Base-by-base conservation (phyloP, 2,888 invertebrate genomes). In the Silvanus unidentatus region DNA sequence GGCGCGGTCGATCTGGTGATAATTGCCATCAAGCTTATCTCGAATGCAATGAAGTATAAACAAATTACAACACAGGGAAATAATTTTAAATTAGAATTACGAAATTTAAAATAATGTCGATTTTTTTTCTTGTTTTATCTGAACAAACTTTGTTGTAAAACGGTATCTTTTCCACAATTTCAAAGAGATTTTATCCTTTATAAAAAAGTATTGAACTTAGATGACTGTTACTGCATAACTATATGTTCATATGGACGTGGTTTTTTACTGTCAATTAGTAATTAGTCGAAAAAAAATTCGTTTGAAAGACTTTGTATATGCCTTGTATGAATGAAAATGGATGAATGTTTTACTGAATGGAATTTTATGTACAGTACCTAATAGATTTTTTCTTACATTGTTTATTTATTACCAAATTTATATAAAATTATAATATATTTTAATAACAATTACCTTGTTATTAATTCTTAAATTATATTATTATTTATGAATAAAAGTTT, bases 11-110 rank as follows among this genome's bases (percentile, higher is more conserved):
- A 67, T 84, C 84, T 30, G 91, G 90, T 39, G 84, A 88, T 58
- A 88, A 92, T 69, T 94, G 94, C 67, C 83, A 84, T 66, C 84
- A 87, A 64, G 77, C 88, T 55, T 93, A 88, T 74, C 77, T 88
- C 61, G 84, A 89, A 71, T 94, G 93, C 73, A 92, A 92, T 72
- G 90, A 91, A 76, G 86, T 89, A 70, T 90, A 53, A 53, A 16
- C 11, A 16, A 32, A 12, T 32, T n/a, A 3, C n/a, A 32, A 32
- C 4, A 32, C n/a, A 3, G n/a, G n/a, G 3, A 5, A 32, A 5
- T 32, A 32, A 11, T 32, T 11, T 11, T 8, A 5, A 11, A 32
- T 12, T 32, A 32, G 28, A 28, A 28, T 28, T 28, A 28, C 10
- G 6, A 28, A 8, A 8, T 28, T 6, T 28, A 28, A 28, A 28